These are phyloP conservation scores for Drosophila eugracilis DNA, from an alignment of 1,140 invertebrate genomes.

Conservation along the genomic window DNA sequence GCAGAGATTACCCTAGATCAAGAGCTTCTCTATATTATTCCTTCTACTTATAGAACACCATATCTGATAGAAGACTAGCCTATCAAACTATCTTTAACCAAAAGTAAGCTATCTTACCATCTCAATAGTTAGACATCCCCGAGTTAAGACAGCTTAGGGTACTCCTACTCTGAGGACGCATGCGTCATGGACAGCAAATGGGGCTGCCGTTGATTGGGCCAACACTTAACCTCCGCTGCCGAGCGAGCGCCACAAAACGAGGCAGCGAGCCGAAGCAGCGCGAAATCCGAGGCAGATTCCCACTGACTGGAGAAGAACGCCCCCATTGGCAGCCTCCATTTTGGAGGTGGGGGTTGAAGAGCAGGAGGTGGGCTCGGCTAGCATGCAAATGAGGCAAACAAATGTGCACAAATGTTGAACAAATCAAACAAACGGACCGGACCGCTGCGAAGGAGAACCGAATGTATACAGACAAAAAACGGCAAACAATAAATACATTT, in stretches of 20 bases:
- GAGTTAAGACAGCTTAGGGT: not conserved
- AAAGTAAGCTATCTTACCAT: too few relatives aligned
- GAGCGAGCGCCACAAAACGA: constrained; percentile 39
- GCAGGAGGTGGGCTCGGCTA: not conserved
- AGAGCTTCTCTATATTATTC: too few relatives aligned
- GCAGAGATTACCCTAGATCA: not conserved
- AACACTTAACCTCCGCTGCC: constrained; percentile 68
- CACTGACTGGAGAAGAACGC: constrained; percentile 13
- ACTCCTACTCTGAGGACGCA: constrained; percentile 46
- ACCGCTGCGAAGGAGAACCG: constrained; percentile 15
- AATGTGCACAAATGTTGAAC: constrained; percentile 75
- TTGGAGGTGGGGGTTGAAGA: not conserved
- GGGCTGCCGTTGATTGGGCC: constrained; percentile 76
- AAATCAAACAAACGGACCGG: constrained; percentile 45
- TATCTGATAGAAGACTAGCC: too few relatives aligned
- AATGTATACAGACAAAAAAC: constrained; percentile 24
- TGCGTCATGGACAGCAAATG: constrained; percentile 73
- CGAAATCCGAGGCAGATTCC: constrained; percentile 20
- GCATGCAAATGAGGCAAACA: constrained; percentile 72
- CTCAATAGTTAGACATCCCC: not conserved
- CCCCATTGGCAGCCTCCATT: constrained; percentile 60
- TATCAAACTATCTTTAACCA: too few relatives aligned
- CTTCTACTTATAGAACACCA: too few relatives aligned
- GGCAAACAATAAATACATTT: constrained; percentile 62
- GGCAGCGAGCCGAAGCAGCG: constrained; percentile 11